These are phyloP conservation scores for Euplexia lucipara DNA, from an alignment of 2,888 invertebrate genomes.

Conservation along the genomic window DNA sequence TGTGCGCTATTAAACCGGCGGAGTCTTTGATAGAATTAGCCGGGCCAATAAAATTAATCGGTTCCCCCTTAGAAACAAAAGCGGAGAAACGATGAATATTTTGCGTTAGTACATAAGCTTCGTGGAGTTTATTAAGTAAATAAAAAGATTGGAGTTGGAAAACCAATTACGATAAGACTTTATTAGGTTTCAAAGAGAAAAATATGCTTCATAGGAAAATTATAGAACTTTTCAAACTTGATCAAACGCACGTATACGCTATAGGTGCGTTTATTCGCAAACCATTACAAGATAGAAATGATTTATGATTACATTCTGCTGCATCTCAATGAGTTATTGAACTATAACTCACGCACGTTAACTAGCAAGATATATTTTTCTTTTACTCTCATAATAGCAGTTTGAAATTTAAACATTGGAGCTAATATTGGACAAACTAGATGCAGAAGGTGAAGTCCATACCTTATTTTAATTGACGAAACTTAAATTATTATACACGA, in stretches of 20 bases:
- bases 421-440: not conserved
- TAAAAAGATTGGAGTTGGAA: conserved; percentile 64
- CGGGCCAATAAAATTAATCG: conserved; percentile 88
- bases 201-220: conserved; percentile 14
- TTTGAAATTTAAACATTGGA: conserved; percentile 45
- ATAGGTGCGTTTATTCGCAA: conserved; percentile 11
- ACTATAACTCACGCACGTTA: conserved; percentile 49
- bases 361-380: conserved; percentile 24
- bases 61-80: conserved; percentile 71
- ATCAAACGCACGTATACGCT: conserved; percentile 13
- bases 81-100: conserved; percentile 67
- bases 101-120: conserved; percentile 63
- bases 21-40: conserved; percentile 89
- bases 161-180: conserved; percentile 61
- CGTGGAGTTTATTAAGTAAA: conserved; percentile 61
- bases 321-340: conserved; percentile 55
- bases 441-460: conserved; percentile 25
- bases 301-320: conserved; percentile 46
- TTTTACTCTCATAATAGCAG: conserved; percentile 30
- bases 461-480: not conserved
- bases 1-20: conserved; percentile 86
- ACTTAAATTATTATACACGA: too few relatives aligned
- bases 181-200: conserved; percentile 36
- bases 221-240: conserved; percentile 22
- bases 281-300: conserved; percentile 30